Evolutionary conservation across 1,140 invertebrate species (phyloP), one percentile per base, ranked within the genome.

Genomic region (Agraylea sexmaculata): DNA sequence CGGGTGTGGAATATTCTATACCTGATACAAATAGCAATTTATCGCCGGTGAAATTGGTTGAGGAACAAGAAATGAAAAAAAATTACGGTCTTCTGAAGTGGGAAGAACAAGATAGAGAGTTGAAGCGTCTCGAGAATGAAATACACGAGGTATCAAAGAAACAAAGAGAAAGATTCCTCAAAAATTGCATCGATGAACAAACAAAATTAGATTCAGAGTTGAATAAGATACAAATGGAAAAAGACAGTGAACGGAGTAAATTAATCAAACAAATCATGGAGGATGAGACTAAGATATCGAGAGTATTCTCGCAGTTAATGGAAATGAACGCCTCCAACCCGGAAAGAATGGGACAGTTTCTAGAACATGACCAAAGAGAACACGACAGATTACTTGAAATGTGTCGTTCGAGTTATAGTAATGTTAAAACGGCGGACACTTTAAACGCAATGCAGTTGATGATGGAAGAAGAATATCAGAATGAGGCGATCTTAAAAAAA

Each of bases 391-490:
- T 77, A 22, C 51, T 77, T 29, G 69, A 70, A 30, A 66, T 67
- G 42, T 66, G 64, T 35, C 58, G 70, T 45, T 65, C 62, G 41
- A 66, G 66, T 42, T 66, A 68, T 60, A 62, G 61, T 37, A 64
- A 62, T 51, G 50, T 66, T 12, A 62, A 57, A 52, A 72, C 65
- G 52, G 48, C 59, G 42, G 70, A 75, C 51, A 64, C 74, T 49
- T 52, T 69, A 59, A 71, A 64, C 52, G 72, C 74, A 29, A 83
- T 82, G 77, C 69, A 78, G 55, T 59, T 69, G 45, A 55, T 82
- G 27, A 54, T 83, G 11, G 63, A 74, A 47, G 72, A 80, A 55
- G 77, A 83, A 59, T 64, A 59, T 48, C 50, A 63, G 15, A 68
- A 68, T 35, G 64, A 70, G 49, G 62, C 64, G 46, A 72, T 71